Percentiles rank a stretch among this genome's conserved stretches.
phyloP scores from a whole-genome alignment of 2,113 vertebrate genomes.

The Aphelocoma coerulescens region DNA sequence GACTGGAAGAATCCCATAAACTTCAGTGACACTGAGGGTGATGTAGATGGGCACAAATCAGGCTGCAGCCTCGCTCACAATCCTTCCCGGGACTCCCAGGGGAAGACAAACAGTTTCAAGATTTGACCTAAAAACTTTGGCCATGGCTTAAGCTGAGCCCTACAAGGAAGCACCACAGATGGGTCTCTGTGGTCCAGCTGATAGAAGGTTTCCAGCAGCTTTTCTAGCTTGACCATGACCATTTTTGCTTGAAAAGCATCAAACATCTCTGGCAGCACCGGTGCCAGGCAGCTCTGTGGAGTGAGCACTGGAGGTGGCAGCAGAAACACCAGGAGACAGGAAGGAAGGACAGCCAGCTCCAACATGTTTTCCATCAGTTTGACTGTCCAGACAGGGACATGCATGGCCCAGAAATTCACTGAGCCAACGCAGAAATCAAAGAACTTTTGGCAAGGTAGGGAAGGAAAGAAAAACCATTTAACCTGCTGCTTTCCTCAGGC shows the following conservation, averaged over 20 bases:
- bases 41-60: slow-evolving; percentile 30
- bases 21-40: not conserved
- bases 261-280: not conserved
- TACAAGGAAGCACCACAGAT: not conserved
- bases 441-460: not conserved
- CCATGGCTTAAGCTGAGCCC: fast-evolving
- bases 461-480: slow-evolving; percentile 11
- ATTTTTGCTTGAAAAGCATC: not conserved
- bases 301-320: not conserved
- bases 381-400: not conserved
- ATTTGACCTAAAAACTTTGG: not conserved
- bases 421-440: slow-evolving; percentile 25
- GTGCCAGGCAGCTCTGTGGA: not conserved
- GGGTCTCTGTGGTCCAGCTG: not conserved
- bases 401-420: not conserved
- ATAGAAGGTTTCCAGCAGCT: not conserved
- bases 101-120: not conserved
- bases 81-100: not conserved
- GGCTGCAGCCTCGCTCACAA: not conserved
- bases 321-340: slow-evolving; percentile 17
- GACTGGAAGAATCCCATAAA: slow-evolving; percentile 51
- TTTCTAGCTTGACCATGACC: not conserved
- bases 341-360: slow-evolving; percentile 33
- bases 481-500: not conserved
- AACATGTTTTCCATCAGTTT: slow-evolving; percentile 20